Evolutionary conservation across 2,113 vertebrate genomes (phyloP), one percentile per base, ranked within the genome.

Genomic region (Danio rerio): DNA sequence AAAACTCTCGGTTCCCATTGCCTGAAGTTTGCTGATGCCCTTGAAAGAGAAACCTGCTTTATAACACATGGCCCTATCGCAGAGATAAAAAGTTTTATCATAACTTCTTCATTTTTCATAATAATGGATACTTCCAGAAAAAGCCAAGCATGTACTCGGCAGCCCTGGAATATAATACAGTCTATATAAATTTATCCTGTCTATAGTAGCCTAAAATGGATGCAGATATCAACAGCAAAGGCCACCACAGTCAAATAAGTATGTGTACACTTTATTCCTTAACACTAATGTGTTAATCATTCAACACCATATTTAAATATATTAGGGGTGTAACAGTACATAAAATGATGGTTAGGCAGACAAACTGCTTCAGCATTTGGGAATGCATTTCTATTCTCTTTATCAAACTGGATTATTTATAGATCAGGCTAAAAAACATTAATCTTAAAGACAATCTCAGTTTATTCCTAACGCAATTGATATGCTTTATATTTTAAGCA

Each of bases 21-120:
- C 65, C 83, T 82, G 75, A 58, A 73, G 77, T 83, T 85, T 85
- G 61, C 72, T 85, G 83, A 83, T 87, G 84, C 81, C 86, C 86
- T 85, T 87, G 86, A 85, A 71, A 83, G 58, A 42, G 83, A 76
- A 69, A 21, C 21, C 74, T 56, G 8, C 10, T 58, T 73, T 72
- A 83, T 81, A 87, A 87, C 52, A 53, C 76, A 85, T 70, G 55
- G 53, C 55, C 68, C 58, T 78, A 65, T 78, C 81, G 72, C 63
- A 81, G 47, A 84, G 85, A 86, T 86, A 81, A 78, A 86, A 86
- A 81, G 50, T 81, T 81, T 81, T 84, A 78, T 81, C 65, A 78
- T 16, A 68, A 73, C 73, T 62, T 80, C 52, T 69, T 65, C 73
- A 78, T 84, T 84, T 84, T 81, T 86, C 82, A 84, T 61, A 69